Evolutionary conservation across 2,888 invertebrate species (phyloP).

Genomic region (Lingula anatina): DNA sequence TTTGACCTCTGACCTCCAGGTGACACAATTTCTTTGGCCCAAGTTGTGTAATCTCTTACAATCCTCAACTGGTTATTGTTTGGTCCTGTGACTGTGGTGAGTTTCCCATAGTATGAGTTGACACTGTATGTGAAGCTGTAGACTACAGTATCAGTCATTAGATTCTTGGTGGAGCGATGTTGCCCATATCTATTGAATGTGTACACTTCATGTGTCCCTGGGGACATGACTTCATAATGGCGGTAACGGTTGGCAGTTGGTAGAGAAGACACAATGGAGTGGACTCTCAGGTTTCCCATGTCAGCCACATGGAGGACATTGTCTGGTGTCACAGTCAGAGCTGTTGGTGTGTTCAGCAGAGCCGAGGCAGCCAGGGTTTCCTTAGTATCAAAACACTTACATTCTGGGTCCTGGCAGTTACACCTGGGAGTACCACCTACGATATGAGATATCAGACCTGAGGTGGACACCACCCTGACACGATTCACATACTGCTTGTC

Average conservation of each 20-base stretch:
- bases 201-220: slow-evolving; percentile 82
- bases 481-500: slow-evolving; percentile 88
- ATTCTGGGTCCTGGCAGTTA: slow-evolving; percentile 62
- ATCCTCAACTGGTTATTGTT: slow-evolving; percentile 78
- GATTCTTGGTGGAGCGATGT: slow-evolving; percentile 88
- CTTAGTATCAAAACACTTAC: slow-evolving; percentile 76
- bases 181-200: slow-evolving; percentile 71
- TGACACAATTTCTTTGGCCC: slow-evolving; percentile 71
- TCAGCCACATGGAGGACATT: slow-evolving; percentile 95
- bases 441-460: slow-evolving; percentile 87
- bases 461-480: slow-evolving; percentile 77
- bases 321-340: slow-evolving; percentile 89
- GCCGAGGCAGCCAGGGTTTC: slow-evolving; percentile 76
- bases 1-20: slow-evolving; percentile 35
- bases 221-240: slow-evolving; percentile 85
- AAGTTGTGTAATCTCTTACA: slow-evolving; percentile 71
- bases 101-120: slow-evolving; percentile 90
- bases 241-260: slow-evolving; percentile 29
- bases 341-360: slow-evolving; percentile 80
- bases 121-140: slow-evolving; percentile 96
- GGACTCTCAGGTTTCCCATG: slow-evolving; percentile 67
- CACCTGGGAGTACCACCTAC: slow-evolving; percentile 74
- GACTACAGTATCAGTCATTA: slow-evolving; percentile 89
- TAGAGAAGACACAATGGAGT: slow-evolving; percentile 58
- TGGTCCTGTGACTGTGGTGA: slow-evolving; percentile 89